These are phyloP conservation scores for Parauchenoglanis ngamensis DNA, from an alignment of 2,797 vertebrate genomes.

Conservation along the genomic window DNA sequence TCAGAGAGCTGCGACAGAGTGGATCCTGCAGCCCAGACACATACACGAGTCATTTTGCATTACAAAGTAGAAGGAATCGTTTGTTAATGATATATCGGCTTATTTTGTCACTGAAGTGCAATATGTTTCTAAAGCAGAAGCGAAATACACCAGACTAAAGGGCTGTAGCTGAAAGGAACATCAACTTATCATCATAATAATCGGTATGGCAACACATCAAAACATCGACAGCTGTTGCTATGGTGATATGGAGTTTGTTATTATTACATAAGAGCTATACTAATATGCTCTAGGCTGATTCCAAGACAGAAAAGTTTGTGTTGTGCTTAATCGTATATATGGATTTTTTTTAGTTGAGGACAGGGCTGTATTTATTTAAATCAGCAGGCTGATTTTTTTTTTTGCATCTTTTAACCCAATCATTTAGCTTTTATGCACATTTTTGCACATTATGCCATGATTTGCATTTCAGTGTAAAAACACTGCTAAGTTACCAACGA, in stretches of 20 bases:
- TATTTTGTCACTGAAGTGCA: not conserved
- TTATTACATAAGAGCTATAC: slow-evolving; percentile 2
- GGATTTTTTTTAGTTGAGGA: not conserved
- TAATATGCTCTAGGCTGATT: slow-evolving; percentile 6
- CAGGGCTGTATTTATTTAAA: not conserved
- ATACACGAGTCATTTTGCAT: slow-evolving; percentile 9
- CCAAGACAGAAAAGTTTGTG: not conserved
- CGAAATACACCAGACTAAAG: not conserved
- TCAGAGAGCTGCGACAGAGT: slow-evolving; percentile 83
- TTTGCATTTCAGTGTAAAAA: not conserved
- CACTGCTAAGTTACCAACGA: not conserved
- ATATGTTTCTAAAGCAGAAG: not conserved
- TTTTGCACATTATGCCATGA: not conserved
- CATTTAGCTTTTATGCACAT: not conserved
- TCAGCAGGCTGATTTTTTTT: not conserved
- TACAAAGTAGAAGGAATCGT: not conserved
- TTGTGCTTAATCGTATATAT: not conserved
- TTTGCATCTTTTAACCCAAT: not conserved
- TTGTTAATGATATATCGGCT: not conserved
- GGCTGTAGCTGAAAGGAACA: not conserved
- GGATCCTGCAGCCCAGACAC: slow-evolving; percentile 69
- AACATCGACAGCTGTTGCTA: not conserved
- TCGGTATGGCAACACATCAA: not conserved
- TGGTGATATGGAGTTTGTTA: not conserved
- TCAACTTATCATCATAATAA: slow-evolving; percentile 9